Evolutionary conservation across 2,888 invertebrate genomes (phyloP), one percentile per base, ranked within the genome.

Genomic region (Sphaerophoria rueppellii): DNA sequence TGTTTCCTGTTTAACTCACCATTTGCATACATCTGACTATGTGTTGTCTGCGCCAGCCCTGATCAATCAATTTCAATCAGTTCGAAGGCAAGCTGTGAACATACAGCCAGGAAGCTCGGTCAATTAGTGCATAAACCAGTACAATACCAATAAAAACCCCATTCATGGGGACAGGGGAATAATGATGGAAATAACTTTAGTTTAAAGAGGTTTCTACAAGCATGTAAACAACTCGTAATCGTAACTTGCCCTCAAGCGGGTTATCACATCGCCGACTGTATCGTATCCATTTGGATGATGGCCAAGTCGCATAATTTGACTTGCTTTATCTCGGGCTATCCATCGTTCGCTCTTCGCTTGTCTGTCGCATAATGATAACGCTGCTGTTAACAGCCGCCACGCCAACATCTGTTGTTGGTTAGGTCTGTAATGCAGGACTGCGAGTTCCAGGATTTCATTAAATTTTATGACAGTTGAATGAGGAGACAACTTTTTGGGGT

Each of bases 41-140:
- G 6, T 55, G 55, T 55, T 55, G 55, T 55, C 4, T 58, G 52
- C 32, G 35, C 48, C 72, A 69, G 76, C 37, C 43, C 72, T 63
- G 76, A 85, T 81, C 85, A 85, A 77, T 85, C 85, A 81, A 81
- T 63, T 70, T 65, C 79, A 73, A 79, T 79, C 74, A 79, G 46
- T 61, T 54, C 69, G n/a, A 60, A 55, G 74, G 50, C 70, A 55
- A 57, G 60, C 37, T 65, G 50, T 65, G 50, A 14, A 63, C 48
- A 16, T 12, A 12, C 60, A 43, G 61, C 67, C 60, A 43, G 61
- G 71, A 65, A 48, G 57, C 65, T 79, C 24, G 24, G 24, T 24
- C 82, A 79, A 79, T 82, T 82, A 82, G 58, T 82, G 40, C 54
- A 61, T 57, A 50, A 34, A 40, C n/a, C 54, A 40, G 40, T 0